A percentile compares a stretch with the other conserved stretches of the same genome.
Evolutionary conservation across 92 coral and sea anemone species (phyloP).

Genomic region (Actinostola sp.): DNA sequence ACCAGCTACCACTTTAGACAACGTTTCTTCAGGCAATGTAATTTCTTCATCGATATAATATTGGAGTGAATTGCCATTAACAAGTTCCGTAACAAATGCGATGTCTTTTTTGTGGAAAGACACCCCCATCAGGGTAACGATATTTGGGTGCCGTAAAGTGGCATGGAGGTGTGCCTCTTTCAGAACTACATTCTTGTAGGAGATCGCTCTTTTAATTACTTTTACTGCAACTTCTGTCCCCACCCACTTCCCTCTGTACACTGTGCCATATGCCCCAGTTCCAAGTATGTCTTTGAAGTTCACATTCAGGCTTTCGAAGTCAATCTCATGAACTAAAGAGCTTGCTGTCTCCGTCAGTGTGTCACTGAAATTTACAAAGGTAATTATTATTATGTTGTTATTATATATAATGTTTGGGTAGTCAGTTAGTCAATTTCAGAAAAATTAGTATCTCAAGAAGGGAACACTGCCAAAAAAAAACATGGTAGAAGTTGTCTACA

Average conservation of each 20-base stretch:
- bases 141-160: constrained; percentile 47
- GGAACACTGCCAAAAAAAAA: too few species aligned
- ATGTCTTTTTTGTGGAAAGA: constrained; percentile 46
- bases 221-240: constrained; percentile 42
- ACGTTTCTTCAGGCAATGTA: constrained; percentile 14
- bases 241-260: constrained; percentile 43
- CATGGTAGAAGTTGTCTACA: too few species aligned
- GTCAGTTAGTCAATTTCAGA: not conserved
- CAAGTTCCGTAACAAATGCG: constrained; percentile 47
- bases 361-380: constrained; percentile 6
- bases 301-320: constrained; percentile 31
- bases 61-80: constrained; percentile 54
- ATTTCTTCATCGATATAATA: constrained; percentile 52
- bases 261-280: constrained; percentile 26
- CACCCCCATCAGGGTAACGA: constrained; percentile 50
- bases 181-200: constrained; percentile 31
- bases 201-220: constrained; percentile 24
- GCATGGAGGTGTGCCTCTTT: constrained; percentile 34
- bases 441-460: too few species aligned
- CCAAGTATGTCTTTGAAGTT: constrained; percentile 17
- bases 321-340: constrained; percentile 26
- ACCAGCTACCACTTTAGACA: constrained; percentile 14
- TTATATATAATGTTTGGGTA: not conserved
- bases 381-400: constrained; percentile 4
- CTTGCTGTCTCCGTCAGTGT: not conserved